Base-by-base conservation (phyloP, 2,797 vertebrate species). In the Mastacembelus armatus region DNA sequence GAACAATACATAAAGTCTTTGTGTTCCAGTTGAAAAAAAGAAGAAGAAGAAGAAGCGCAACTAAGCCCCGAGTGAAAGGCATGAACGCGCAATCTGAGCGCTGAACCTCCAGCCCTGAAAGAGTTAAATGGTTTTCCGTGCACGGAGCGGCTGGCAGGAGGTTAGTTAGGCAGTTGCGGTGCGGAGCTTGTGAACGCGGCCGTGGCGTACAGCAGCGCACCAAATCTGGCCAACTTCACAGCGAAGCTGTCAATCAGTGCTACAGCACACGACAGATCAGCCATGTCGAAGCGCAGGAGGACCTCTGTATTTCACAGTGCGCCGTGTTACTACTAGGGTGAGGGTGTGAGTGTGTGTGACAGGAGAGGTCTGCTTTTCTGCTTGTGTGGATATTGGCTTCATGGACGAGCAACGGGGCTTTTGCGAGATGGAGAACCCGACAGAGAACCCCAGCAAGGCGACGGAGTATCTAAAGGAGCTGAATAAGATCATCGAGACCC, bases 401-500 rank as follows among this genome's bases (percentile, higher is more conserved):
- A 91, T 91, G 93, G 91, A 92, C 79, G 88, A 87, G 77, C 86
- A 91, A 10, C 80, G 84, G 81, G 81, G 83, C 66, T 89, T 86
- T 72, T 71, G 61, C 60, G 89, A 86, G 67, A 98, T 97, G 96
- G 95, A 96, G 76, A 91, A 89, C 89, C 93, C 95, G 7, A 70
- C 89, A 9, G 96, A 96, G 88, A 95, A 95, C 91, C 97, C 97
- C 3, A 96, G 94, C 90, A 94, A 94, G 81, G 97, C 96, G 58
- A 94, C 93, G 78, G 97, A 95, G 91, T 96, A 95, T 74, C 95
- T 98, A 9, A 92, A 93, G 90, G 97, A 98, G 93, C 96, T 98
- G 63, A 97, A 96, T 80, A 95, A 94, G 72, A 97, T 98, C 69
- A 98, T 98, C 54, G 95, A 97, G 90, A 96, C 96, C 39, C 97